These are phyloP conservation scores for Parauchenoglanis punctatus DNA, from an alignment of 2,797 vertebrate species.

Conservation along the genomic window DNA sequence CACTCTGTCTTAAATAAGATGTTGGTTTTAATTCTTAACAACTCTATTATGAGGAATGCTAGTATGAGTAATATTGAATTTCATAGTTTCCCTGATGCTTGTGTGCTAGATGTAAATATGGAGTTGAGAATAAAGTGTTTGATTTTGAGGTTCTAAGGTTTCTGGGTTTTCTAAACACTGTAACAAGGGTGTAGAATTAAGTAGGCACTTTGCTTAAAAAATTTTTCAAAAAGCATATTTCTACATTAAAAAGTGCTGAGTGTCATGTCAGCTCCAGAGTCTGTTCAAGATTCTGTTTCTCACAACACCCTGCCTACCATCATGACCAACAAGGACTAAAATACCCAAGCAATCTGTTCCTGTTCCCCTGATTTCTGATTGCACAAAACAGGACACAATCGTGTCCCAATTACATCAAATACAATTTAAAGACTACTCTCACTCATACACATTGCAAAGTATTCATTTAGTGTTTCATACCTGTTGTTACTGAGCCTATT, in stretches of 20 bases:
- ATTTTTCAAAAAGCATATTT: neutral
- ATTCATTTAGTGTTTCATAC: too few species aligned
- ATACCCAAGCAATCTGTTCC: too few species aligned
- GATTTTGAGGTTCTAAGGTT: neutral
- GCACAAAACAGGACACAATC: too few species aligned
- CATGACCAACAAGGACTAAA: too few species aligned
- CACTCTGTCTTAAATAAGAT: neutral
- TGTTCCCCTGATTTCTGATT: too few species aligned
- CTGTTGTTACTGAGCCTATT: too few species aligned
- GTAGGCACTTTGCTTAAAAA: neutral
- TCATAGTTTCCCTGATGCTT: neutral
- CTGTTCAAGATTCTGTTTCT: too few species aligned
- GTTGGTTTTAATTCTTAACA: neutral
- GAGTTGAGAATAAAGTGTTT: neutral
- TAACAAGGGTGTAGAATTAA: neutral
- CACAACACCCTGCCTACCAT: too few species aligned
- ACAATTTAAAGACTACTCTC: too few species aligned
- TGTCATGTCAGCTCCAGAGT: too few species aligned
- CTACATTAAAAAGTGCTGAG: neutral
- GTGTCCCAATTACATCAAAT: too few species aligned
- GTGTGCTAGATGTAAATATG: neutral
- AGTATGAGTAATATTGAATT: neutral
- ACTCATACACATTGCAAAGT: too few species aligned
- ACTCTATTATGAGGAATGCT: neutral
- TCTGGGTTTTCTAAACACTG: neutral